A percentile compares a stretch with the other conserved stretches of the same genome.
These are phyloP conservation scores for Trichechus manatus DNA, from an alignment of 2,113 vertebrate species.

Conservation along the genomic window DNA sequence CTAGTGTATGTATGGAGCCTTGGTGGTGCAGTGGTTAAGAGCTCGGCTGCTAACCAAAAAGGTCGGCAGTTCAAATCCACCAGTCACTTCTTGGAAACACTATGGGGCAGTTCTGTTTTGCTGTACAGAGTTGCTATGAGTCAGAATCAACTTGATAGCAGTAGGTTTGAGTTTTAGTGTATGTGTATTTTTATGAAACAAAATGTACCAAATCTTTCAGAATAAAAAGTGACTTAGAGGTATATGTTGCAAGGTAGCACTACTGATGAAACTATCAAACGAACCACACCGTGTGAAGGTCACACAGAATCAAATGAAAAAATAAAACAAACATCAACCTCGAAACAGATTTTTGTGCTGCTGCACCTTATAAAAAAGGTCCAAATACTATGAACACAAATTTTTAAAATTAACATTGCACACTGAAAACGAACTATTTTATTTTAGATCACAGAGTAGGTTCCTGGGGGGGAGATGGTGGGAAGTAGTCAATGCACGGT, in stretches of 20 bases:
- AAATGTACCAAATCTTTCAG: not conserved
- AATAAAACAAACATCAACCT: not conserved
- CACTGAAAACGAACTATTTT: not conserved
- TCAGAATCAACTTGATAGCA: too few species aligned
- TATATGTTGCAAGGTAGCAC: not conserved
- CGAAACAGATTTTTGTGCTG: not conserved
- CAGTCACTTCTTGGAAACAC: too few species aligned
- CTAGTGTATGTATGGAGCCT: not conserved
- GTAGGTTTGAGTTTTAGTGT: not conserved
- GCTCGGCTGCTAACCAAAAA: too few species aligned
- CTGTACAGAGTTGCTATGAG: too few species aligned
- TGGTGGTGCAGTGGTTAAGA: too few species aligned
- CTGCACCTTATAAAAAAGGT: not conserved
- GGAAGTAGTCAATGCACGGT: fast-evolving
- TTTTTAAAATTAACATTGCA: not conserved
- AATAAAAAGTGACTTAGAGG: not conserved
- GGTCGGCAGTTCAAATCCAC: too few species aligned
- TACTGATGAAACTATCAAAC: not conserved
- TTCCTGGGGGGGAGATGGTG: not conserved
- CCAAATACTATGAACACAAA: not conserved
- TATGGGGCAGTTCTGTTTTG: too few species aligned
- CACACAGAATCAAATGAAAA: not conserved
- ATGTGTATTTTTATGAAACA: not conserved
- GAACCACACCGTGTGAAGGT: not conserved
- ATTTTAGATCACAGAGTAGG: not conserved